Percentiles rank a stretch among this genome's conserved stretches.
These are phyloP conservation scores for Cryptops parisi DNA, from an alignment of 2,888 invertebrate species.

Conservation along the genomic window DNA sequence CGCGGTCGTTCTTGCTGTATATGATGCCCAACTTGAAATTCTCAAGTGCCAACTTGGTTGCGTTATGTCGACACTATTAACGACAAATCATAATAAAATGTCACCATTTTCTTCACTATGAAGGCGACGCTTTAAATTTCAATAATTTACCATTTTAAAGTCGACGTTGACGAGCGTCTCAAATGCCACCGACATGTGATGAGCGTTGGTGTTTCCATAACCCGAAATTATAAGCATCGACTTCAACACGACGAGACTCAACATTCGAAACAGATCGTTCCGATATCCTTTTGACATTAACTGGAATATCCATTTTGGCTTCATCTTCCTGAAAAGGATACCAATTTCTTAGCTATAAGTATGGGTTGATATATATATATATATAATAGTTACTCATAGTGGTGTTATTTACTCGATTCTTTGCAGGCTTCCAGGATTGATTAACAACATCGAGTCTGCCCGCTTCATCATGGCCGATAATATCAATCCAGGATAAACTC, in stretches of 20 bases:
- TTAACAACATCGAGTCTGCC: not conserved
- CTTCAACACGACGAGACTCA: not conserved
- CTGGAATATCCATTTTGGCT: not conserved
- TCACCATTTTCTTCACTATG: too few species aligned
- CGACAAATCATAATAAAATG: too few species aligned
- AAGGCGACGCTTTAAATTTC: too few species aligned
- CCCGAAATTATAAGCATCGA: not conserved
- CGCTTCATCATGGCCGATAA: not conserved
- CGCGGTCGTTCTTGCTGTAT: not conserved
- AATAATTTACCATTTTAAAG: not conserved
- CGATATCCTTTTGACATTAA: constrained; percentile 2
- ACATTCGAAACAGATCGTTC: not conserved
- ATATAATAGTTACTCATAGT: too few species aligned
- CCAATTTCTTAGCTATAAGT: too few species aligned
- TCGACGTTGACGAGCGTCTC: not conserved
- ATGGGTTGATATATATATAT: too few species aligned
- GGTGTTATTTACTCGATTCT: too few species aligned
- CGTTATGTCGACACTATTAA: not conserved
- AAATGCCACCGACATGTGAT: constrained; percentile 6
- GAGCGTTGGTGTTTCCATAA: constrained; percentile 2
- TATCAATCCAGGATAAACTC: not conserved
- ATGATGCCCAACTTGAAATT: not conserved
- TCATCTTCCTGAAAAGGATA: too few species aligned
- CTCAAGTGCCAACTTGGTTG: not conserved
- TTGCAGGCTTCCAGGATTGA: constrained; percentile 1